These are phyloP conservation scores for Macrobrachium nipponense DNA, from an alignment of 1,140 invertebrate species.

Conservation along the genomic window DNA sequence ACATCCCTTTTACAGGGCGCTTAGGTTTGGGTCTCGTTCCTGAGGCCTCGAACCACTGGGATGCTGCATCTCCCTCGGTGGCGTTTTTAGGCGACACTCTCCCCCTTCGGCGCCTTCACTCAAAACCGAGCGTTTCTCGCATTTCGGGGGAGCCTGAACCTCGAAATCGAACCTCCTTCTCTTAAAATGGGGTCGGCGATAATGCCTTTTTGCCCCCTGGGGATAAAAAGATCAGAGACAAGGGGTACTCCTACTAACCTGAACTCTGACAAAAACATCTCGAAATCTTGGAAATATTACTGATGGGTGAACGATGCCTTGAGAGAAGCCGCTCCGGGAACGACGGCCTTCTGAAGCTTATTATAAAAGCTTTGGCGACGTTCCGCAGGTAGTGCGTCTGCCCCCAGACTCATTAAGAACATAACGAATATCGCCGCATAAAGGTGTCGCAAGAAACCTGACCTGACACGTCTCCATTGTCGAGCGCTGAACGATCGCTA, in stretches of 20 bases:
- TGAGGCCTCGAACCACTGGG: not conserved
- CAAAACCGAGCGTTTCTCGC: not conserved
- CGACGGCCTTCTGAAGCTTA: not conserved
- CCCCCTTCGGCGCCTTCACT: too few relatives aligned
- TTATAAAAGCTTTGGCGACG: not conserved
- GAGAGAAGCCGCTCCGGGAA: not conserved
- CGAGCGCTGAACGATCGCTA: not conserved
- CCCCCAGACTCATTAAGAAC: not conserved
- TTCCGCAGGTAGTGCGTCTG: not conserved
- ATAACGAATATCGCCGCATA: not conserved
- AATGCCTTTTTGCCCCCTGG: constrained; percentile 37
- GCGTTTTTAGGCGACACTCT: not conserved
- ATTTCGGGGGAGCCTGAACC: not conserved
- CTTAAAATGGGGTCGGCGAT: not conserved
- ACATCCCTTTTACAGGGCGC: constrained; percentile 7
- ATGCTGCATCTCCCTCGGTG: not conserved
- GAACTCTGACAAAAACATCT: constrained; percentile 24
- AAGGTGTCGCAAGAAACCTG: not conserved
- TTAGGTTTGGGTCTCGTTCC: not conserved
- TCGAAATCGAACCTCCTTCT: not conserved
- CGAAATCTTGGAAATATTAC: constrained; percentile 9
- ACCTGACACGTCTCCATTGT: too few relatives aligned
- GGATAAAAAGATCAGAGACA: constrained; percentile 58
- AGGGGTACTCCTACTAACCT: constrained; percentile 42
- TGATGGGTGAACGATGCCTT: not conserved